These are phyloP conservation scores for Meteorus cinctellus DNA, from an alignment of 2,888 invertebrate species.

Conservation along the genomic window DNA sequence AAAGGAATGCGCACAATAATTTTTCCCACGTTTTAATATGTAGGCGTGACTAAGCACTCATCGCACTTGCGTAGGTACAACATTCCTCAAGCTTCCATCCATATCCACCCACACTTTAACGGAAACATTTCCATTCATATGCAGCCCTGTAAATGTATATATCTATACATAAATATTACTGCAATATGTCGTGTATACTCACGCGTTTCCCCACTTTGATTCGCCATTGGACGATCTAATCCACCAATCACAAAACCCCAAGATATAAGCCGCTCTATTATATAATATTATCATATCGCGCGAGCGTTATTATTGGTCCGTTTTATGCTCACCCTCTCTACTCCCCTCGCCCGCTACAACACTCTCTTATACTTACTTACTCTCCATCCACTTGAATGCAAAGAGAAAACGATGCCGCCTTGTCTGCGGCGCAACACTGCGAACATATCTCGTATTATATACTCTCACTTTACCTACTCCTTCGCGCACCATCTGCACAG, in stretches of 20 bases:
- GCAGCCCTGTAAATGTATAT: not conserved
- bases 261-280: slow-evolving; percentile 68
- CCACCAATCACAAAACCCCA: slow-evolving; percentile 67
- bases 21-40: slow-evolving; percentile 22
- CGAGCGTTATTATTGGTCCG: slow-evolving; percentile 71
- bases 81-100: not conserved
- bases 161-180: slow-evolving; percentile 46
- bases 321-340: slow-evolving; percentile 61
- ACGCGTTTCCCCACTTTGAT: not conserved
- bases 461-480: slow-evolving; percentile 28
- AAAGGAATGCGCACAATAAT: slow-evolving; percentile 9
- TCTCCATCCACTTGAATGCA: slow-evolving; percentile 40
- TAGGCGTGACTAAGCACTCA: slow-evolving; percentile 49
- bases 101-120: no score
- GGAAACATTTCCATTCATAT: no score
- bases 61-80: slow-evolving; percentile 47
- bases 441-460: slow-evolving; percentile 5
- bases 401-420: slow-evolving; percentile 4
- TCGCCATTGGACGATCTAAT: slow-evolving; percentile 62
- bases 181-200: slow-evolving; percentile 41
- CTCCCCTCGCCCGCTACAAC: slow-evolving; percentile 55
- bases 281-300: slow-evolving; percentile 73
- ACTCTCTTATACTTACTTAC: slow-evolving; percentile 45
- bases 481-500: not conserved
- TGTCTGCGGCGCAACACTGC: not conserved